Percentiles rank a stretch among this genome's conserved stretches.
These are phyloP conservation scores for Urechis unicinctus DNA, from an alignment of 2,888 invertebrate genomes.

Conservation along the genomic window DNA sequence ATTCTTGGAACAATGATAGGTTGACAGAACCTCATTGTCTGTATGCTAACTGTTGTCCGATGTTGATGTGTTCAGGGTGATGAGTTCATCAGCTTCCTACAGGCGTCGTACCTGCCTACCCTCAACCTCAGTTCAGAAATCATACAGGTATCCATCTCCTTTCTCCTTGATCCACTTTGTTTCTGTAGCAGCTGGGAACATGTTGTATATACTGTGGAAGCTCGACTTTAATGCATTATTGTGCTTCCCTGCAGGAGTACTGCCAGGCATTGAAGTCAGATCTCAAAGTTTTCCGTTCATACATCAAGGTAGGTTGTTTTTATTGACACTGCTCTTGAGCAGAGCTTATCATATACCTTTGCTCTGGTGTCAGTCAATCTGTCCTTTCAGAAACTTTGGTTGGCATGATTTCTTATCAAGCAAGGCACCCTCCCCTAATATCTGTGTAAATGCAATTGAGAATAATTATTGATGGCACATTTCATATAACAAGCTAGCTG, in stretches of 20 bases:
- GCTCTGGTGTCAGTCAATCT: too few relatives aligned
- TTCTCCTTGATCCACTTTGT: neutral
- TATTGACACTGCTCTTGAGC: neutral
- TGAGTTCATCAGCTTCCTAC: slow-evolving; percentile 51
- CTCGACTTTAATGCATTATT: neutral
- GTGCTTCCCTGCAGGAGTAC: slow-evolving; percentile 39
- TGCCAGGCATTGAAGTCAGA: slow-evolving; percentile 51
- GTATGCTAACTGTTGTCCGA: neutral
- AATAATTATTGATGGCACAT: too few relatives aligned
- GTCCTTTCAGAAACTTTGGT: too few relatives aligned
- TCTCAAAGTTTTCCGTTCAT: slow-evolving; percentile 51
- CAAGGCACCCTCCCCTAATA: too few relatives aligned
- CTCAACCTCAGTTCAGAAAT: slow-evolving; percentile 43
- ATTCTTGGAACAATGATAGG: neutral
- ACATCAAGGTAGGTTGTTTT: slow-evolving; percentile 48
- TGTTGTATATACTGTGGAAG: neutral
- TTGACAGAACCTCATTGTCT: neutral
- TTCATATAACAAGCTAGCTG: too few relatives aligned
- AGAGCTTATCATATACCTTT: too few relatives aligned
- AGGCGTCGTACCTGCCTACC: slow-evolving; percentile 50
- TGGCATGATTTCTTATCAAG: too few relatives aligned
- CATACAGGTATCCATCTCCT: neutral
- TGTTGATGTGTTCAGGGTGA: slow-evolving; percentile 38
- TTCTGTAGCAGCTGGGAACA: neutral
- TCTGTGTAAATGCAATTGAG: too few relatives aligned